Evolutionary conservation across 2,888 invertebrate genomes (phyloP), one percentile per base, ranked within the genome.

Genomic region (Aspidapion aeneum): DNA sequence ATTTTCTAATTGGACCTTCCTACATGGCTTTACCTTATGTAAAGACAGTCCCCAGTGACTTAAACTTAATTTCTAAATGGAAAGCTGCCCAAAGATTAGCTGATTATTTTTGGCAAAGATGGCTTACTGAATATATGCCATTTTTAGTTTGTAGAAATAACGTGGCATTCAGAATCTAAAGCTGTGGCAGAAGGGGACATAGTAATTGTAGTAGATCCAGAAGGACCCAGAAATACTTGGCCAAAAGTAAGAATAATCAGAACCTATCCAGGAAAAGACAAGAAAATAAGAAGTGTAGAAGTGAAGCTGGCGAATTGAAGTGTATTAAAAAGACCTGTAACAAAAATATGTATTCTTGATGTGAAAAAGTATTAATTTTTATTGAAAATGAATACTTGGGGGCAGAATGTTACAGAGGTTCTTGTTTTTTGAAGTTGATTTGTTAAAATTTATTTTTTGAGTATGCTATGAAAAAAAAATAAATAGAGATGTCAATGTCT

Each of bases 1-100:
- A 19, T 21, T 55, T n/a, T 55, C 21, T 55, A n/a, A 55, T 55
- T 19, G 55, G 55, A 18, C 55, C 55, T 19, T 19, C 19, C 21
- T 55, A 55, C 21, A 19, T 19, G 16, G 55, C 55, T 55, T 2
- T 9, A 55, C 16, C 16, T n/a, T 55, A 2, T 55, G 35, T 12
- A 7, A 35, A 35, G 35, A 35, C 35, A 35, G 35, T 7, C 3
- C 3, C 35, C 35, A 35, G 12, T 35, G 35, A 7, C 12, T 7
- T 7, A 7, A 7, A 7, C 5, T 35, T 7, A 7, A 35, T 35
- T 7, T n/a, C n/a, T n/a, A n/a, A n/a, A n/a, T n/a, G n/a, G n/a
- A n/a, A n/a, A n/a, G n/a, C n/a, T n/a, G n/a, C n/a, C n/a, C n/a
- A n/a, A n/a, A n/a, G n/a, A n/a, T n/a, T n/a, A n/a, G n/a, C n/a